Percentiles rank a stretch among this genome's conserved stretches.
Evolutionary conservation across 2,888 invertebrate genomes (phyloP).

Genomic region (Leptinotarsa haldemani): DNA sequence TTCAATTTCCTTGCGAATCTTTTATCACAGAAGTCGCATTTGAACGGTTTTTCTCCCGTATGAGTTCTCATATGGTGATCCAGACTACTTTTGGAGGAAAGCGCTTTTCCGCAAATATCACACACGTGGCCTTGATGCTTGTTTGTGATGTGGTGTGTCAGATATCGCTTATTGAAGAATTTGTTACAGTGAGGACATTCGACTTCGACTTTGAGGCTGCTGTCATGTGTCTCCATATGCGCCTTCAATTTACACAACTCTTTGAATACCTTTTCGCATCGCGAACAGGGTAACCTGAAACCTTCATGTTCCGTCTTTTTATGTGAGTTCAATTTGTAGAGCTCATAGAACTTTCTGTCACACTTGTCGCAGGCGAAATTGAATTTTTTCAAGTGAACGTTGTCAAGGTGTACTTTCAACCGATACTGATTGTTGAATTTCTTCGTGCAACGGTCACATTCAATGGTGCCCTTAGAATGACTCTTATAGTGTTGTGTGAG

Average conservation of each 20-base stretch:
- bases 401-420: conserved; percentile 64
- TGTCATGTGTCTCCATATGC: conserved; percentile 44
- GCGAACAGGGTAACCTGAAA: conserved; percentile 24
- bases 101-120: conserved; percentile 68
- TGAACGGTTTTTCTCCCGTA: conserved; percentile 62
- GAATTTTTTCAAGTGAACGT: conserved; percentile 53
- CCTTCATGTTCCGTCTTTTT: conserved; percentile 23
- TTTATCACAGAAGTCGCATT: conserved; percentile 29
- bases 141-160: conserved; percentile 42
- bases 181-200: too few relatives aligned
- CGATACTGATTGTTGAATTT: conserved; percentile 62
- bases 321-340: conserved; percentile 18
- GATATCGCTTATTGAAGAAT: conserved; percentile 47
- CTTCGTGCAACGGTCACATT: conserved; percentile 2
- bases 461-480: not conserved
- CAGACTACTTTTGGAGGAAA: conserved; percentile 60
- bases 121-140: conserved; percentile 49
- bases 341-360: not conserved
- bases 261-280: conserved; percentile 37
- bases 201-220: too few relatives aligned
- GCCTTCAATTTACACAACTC: conserved; percentile 16
- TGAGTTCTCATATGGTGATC: conserved; percentile 54
- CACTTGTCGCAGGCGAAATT: conserved; percentile 12
- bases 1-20: conserved; percentile 66
- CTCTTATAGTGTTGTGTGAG: not conserved